These are phyloP conservation scores for Cyclophora punctaria DNA, from an alignment of 2,888 invertebrate species.

Conservation along the genomic window DNA sequence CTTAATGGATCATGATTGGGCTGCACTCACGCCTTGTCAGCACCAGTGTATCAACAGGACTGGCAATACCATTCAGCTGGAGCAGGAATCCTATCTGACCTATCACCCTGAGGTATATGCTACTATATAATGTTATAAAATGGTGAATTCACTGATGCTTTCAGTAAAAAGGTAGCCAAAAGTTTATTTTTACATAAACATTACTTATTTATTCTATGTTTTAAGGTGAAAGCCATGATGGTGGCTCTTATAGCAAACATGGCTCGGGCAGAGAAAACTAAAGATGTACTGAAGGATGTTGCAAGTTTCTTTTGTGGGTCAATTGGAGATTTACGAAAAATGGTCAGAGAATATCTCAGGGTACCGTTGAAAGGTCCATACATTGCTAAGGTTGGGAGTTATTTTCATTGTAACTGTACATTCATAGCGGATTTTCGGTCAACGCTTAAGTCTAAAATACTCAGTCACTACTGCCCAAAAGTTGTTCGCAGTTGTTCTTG, in stretches of 20 bases:
- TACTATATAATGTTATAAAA: background rate
- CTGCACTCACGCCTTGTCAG: constrained; percentile 40
- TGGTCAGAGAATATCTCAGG: constrained; percentile 33
- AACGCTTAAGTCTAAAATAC: no score
- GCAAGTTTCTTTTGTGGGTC: constrained; percentile 42
- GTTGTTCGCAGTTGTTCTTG: no score
- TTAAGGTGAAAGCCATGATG: constrained; percentile 44
- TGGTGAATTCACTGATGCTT: background rate
- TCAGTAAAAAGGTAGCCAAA: no score
- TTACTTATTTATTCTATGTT: background rate
- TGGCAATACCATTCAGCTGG: constrained; percentile 44
- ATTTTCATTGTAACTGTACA: no score
- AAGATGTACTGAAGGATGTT: constrained; percentile 35
- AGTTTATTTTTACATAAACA: no score
- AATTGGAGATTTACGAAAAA: constrained; percentile 32
- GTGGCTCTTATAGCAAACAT: constrained; percentile 40
- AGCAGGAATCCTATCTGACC: constrained; percentile 51
- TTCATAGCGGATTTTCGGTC: no score
- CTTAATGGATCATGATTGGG: constrained; percentile 37
- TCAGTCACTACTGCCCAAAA: no score
- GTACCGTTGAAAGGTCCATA: constrained; percentile 25
- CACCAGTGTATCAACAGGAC: constrained; percentile 38
- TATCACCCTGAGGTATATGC: constrained; percentile 54
- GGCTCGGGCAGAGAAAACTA: constrained; percentile 28
- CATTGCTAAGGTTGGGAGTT: constrained; percentile 20